Conservation (phyloP, 2,888 invertebrate species). For the Epistrophella euchroma region DNA sequence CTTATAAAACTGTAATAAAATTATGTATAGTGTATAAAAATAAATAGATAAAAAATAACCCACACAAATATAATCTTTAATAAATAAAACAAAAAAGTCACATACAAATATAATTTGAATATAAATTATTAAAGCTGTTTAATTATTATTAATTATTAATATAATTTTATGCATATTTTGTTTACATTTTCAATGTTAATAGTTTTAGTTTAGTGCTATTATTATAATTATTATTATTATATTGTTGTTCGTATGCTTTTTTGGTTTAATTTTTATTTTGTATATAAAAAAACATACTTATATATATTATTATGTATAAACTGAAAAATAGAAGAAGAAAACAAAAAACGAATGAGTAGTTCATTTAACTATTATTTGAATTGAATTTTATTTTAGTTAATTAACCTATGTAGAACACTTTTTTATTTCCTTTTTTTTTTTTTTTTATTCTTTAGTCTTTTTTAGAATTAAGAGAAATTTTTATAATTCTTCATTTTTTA, state of each 20-base stretch:
- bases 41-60: conserved; percentile 43
- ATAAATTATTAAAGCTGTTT: conserved; percentile 67
- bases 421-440: background rate
- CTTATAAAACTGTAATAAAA: conserved; percentile 42
- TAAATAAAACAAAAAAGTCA: conserved; percentile 29
- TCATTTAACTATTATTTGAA: conserved; percentile 11
- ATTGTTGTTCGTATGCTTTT: background rate
- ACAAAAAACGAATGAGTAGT: background rate
- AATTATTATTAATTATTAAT: conserved; percentile 25
- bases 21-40: conserved; percentile 45
- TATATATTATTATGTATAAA: background rate
- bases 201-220: background rate
- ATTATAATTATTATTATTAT: conserved; percentile 13
- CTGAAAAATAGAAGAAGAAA: background rate
- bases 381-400: conserved; percentile 5
- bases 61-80: conserved; percentile 22
- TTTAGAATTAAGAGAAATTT: conserved; percentile 3
- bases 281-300: background rate
- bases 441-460: background rate
- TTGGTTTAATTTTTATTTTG: background rate
- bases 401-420: conserved; percentile 1
- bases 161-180: conserved; percentile 40
- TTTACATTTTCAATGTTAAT: conserved; percentile 6
- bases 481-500: background rate
- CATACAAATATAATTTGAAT: conserved; percentile 70